These are phyloP conservation scores for Trissolcus basalis DNA, from an alignment of 1,140 invertebrate genomes.

Conservation along the genomic window DNA sequence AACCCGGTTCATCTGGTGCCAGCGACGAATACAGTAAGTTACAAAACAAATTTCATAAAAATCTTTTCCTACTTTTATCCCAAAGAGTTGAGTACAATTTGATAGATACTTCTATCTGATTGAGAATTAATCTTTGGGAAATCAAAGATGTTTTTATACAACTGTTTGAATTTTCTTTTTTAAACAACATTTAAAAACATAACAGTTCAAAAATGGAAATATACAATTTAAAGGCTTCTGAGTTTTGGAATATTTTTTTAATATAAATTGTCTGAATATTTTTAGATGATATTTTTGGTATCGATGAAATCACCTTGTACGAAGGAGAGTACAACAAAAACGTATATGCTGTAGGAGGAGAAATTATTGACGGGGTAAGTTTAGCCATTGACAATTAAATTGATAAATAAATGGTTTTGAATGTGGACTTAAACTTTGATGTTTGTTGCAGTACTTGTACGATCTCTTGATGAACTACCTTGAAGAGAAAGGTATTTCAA, in stretches of 20 bases:
- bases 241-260: no score
- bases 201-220: no score
- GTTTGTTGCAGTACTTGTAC: constrained; percentile 88
- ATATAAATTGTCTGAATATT: constrained; percentile 53
- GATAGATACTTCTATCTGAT: constrained; percentile 31
- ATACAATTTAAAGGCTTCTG: no score
- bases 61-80: constrained; percentile 9
- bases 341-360: constrained; percentile 90
- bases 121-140: constrained; percentile 69
- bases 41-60: not conserved
- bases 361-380: constrained; percentile 91
- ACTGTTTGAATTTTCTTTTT: constrained; percentile 23
- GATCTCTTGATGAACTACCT: constrained; percentile 95
- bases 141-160: constrained; percentile 59
- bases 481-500: constrained; percentile 93
- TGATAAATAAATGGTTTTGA: constrained; percentile 8
- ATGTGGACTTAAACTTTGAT: constrained; percentile 39
- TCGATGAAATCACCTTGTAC: constrained; percentile 91
- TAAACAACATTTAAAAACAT: constrained; percentile 3
- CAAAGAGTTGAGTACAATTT: constrained; percentile 71
- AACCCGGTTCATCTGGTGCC: constrained; percentile 78
- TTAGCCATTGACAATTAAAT: no score
- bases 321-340: constrained; percentile 89
- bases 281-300: constrained; percentile 88
- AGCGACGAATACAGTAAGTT: constrained; percentile 84